Percentiles rank a stretch among this genome's conserved stretches.
Evolutionary conservation across 2,113 vertebrate species (phyloP).

Genomic region (Meleagris gallopavo): DNA sequence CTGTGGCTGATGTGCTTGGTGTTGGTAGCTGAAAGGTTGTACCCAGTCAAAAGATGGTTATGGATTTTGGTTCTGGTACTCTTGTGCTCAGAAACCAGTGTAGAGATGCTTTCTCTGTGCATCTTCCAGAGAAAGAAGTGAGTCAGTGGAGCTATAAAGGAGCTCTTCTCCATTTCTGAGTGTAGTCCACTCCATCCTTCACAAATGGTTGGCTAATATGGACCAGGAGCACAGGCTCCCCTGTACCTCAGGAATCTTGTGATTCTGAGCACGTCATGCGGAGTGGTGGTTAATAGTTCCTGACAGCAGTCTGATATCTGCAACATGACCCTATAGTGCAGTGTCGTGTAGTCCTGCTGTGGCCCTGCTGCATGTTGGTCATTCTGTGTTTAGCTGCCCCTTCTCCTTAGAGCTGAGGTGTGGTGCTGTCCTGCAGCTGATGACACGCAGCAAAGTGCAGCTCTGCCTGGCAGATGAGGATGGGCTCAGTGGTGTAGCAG

Average conservation of each 20-base stretch:
- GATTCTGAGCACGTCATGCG: accelerated
- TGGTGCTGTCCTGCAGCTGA: background rate
- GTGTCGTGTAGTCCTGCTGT: accelerated
- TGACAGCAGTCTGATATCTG: accelerated
- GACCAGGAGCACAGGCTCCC: background rate
- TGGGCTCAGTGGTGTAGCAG: background rate
- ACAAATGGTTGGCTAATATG: background rate
- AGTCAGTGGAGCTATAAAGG: background rate
- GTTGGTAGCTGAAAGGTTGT: background rate
- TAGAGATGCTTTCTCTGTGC: background rate
- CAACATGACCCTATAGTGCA: accelerated
- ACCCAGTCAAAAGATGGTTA: background rate
- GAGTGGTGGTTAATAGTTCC: background rate
- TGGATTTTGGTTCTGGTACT: background rate
- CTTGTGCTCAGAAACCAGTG: background rate
- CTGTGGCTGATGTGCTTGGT: background rate
- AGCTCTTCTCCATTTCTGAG: background rate
- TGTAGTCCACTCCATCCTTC: background rate
- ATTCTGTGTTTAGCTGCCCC: background rate
- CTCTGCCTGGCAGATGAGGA: accelerated
- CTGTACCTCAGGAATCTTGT: background rate
- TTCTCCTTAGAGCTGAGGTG: accelerated
- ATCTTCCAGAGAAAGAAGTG: background rate
- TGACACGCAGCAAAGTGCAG: background rate
- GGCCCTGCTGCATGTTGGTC: background rate